These are phyloP conservation scores for Platanista minor DNA, from an alignment of 2,113 vertebrate genomes.

Conservation along the genomic window DNA sequence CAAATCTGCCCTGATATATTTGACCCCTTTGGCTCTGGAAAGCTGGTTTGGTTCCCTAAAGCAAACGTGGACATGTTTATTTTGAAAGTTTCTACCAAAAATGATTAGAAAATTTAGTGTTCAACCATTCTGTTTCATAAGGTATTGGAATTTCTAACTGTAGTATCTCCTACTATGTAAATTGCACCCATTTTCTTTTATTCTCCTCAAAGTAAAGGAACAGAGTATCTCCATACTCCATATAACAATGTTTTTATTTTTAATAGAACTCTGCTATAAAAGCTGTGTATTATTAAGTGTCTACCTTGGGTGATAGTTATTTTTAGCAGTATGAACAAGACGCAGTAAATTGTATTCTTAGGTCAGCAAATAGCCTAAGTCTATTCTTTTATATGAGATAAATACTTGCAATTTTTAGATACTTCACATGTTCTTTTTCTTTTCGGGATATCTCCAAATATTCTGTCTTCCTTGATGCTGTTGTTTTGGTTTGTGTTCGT, in stretches of 20 bases:
- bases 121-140: neutral
- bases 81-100: neutral
- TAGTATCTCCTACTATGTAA: neutral
- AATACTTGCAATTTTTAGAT: neutral
- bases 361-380: neutral
- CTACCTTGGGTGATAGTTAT: neutral
- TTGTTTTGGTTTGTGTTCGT: neutral
- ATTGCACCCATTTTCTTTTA: neutral
- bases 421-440: neutral
- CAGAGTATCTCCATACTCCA: neutral
- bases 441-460: neutral
- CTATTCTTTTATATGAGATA: neutral
- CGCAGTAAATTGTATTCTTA: neutral
- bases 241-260: neutral
- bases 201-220: neutral
- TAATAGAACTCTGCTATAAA: neutral
- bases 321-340: neutral
- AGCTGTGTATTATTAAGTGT: neutral
- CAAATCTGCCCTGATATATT: neutral
- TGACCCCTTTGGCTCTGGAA: neutral
- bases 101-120: neutral
- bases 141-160: neutral
- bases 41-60: neutral
- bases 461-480: neutral
- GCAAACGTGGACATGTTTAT: neutral